These are phyloP conservation scores for Spilogale gracilis DNA, from an alignment of 2,113 vertebrate genomes.

Conservation along the genomic window DNA sequence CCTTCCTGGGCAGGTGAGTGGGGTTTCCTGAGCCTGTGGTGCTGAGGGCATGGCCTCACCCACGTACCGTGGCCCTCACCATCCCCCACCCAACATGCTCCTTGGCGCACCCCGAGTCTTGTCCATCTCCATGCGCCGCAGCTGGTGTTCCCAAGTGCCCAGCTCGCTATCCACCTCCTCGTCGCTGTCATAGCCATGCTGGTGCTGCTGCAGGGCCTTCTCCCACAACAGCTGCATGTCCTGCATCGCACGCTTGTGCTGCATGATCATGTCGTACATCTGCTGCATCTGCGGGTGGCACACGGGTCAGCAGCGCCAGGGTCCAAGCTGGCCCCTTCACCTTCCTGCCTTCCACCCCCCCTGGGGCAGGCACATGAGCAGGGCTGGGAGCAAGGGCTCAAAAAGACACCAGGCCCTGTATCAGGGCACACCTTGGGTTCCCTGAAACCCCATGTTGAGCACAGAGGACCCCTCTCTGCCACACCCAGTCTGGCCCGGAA, in stretches of 20 bases:
- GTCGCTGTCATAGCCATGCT: conserved; percentile 97
- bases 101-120: conserved; percentile 92
- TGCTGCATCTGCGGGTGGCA: conserved; percentile 94
- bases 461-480: not conserved
- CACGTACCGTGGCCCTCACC: accelerated
- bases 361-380: not conserved
- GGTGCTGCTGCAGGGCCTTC: conserved; percentile 94
- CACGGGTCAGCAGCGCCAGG: accelerated
- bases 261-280: conserved; percentile 99
- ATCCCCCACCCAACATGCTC: accelerated
- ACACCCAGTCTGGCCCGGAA: not conserved
- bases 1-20: no score
- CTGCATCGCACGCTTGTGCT: conserved; percentile 97
- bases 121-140: conserved; percentile 98
- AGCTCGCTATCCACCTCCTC: conserved; percentile 95
- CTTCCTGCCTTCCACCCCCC: not conserved
- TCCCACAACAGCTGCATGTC: conserved; percentile 99
- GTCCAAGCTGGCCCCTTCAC: accelerated
- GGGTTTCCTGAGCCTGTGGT: not conserved
- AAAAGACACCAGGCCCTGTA: not conserved
- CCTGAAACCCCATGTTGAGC: not conserved
- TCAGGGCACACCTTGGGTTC: not conserved
- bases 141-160: conserved; percentile 98
- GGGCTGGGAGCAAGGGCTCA: not conserved
- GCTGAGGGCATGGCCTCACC: not conserved